These are phyloP conservation scores for Brachionus koreanus DNA, from an alignment of 1,140 invertebrate species.

Conservation along the genomic window DNA sequence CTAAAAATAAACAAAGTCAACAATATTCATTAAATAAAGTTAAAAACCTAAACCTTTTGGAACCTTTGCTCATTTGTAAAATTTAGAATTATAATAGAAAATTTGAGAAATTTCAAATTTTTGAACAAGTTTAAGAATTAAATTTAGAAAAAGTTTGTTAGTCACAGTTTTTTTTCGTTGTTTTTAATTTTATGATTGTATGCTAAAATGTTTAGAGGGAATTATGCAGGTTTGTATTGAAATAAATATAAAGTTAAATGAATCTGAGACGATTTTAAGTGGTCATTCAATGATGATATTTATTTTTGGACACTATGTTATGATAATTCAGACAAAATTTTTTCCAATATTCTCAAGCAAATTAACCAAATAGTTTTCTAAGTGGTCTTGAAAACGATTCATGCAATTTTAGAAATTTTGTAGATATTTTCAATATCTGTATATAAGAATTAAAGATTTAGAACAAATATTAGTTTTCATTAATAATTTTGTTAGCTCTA, in stretches of 20 bases:
- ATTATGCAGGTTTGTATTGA: neutral
- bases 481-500: too few relatives aligned
- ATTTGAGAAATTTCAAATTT: neutral
- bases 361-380: too few relatives aligned
- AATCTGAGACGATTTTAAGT: neutral
- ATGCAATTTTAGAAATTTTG: too few relatives aligned
- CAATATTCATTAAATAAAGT: neutral
- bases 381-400: too few relatives aligned
- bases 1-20: neutral
- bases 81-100: neutral
- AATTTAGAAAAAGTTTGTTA: neutral
- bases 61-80: slow-evolving; percentile 39
- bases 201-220: neutral
- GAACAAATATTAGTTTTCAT: too few relatives aligned
- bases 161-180: neutral
- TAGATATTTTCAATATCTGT: too few relatives aligned
- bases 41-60: neutral
- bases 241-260: neutral
- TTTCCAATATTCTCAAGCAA: too few relatives aligned
- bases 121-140: neutral
- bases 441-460: too few relatives aligned
- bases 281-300: neutral
- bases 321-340: too few relatives aligned
- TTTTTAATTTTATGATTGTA: neutral
- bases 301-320: too few relatives aligned